These are phyloP conservation scores for Spodoptera picta DNA, from an alignment of 2,888 invertebrate genomes.

Conservation along the genomic window DNA sequence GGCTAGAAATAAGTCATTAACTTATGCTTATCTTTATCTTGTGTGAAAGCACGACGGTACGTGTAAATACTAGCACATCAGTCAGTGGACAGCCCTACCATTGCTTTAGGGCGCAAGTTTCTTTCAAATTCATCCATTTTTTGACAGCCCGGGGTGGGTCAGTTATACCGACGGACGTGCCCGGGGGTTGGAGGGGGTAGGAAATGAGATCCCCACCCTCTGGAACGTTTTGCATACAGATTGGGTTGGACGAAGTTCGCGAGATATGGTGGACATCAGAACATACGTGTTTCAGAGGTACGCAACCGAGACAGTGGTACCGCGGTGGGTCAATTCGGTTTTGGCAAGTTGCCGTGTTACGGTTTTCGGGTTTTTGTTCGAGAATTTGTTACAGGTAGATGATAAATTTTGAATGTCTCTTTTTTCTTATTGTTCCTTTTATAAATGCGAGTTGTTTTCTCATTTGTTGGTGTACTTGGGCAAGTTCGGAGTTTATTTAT, in stretches of 20 bases:
- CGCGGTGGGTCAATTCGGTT: constrained; percentile 30
- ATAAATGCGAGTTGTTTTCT: too few relatives aligned
- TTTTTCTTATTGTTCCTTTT: too few relatives aligned
- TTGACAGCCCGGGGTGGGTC: constrained; percentile 60
- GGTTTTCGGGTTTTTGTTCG: constrained; percentile 23
- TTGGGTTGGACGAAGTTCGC: constrained; percentile 52
- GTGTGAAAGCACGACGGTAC: background rate
- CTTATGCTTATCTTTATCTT: too few relatives aligned
- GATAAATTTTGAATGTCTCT: background rate
- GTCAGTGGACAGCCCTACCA: constrained; percentile 40
- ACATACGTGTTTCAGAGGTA: constrained; percentile 55
- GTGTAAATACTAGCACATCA: background rate
- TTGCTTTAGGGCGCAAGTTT: constrained; percentile 50
- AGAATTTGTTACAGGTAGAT: constrained; percentile 6
- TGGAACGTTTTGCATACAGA: constrained; percentile 69
- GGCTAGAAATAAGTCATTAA: too few relatives aligned
- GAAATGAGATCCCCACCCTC: constrained; percentile 62
- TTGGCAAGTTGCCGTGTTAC: constrained; percentile 38
- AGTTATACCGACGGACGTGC: constrained; percentile 55
- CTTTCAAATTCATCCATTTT: constrained; percentile 65
- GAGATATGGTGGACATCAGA: constrained; percentile 38
- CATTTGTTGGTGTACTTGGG: too few relatives aligned
- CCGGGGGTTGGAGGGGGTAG: constrained; percentile 35
- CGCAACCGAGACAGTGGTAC: constrained; percentile 19
- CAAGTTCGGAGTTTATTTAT: too few relatives aligned